These are phyloP conservation scores for Furcula furcula DNA, from an alignment of 2,888 invertebrate genomes.

Conservation along the genomic window DNA sequence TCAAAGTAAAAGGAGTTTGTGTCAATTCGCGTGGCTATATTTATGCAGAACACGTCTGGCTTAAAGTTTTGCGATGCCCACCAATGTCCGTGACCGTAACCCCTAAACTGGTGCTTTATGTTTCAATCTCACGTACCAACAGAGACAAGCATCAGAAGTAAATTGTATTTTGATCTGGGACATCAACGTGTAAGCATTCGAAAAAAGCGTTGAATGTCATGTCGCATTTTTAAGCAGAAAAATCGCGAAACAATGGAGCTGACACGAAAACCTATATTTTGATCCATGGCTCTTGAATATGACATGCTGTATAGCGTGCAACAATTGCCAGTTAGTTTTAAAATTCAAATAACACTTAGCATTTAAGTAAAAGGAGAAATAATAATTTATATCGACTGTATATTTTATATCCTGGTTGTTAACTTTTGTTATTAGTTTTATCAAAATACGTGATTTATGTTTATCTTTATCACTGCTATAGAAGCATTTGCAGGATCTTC, in stretches of 20 bases:
- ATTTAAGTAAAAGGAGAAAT: no score
- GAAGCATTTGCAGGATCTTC: not conserved
- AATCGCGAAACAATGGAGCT: constrained; percentile 55
- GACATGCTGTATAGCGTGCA: constrained; percentile 7
- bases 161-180: constrained; percentile 70
- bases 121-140: constrained; percentile 59
- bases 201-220: constrained; percentile 42
- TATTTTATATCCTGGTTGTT: no score
- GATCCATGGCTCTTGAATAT: constrained; percentile 30
- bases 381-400: not conserved
- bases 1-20: constrained; percentile 42
- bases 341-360: not conserved
- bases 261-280: constrained; percentile 55
- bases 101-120: constrained; percentile 46
- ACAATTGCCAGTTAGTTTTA: constrained; percentile 8
- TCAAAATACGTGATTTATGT: not conserved
- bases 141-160: constrained; percentile 65
- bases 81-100: constrained; percentile 58
- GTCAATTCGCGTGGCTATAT: constrained; percentile 41
- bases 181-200: constrained; percentile 61
- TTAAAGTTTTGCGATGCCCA: constrained; percentile 53
- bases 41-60: constrained; percentile 45
- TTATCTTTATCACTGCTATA: not conserved
- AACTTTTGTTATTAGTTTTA: not conserved
- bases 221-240: constrained; percentile 46